Base-by-base conservation (phyloP, 2,797 vertebrate species). In the Notolabrus celidotus region DNA sequence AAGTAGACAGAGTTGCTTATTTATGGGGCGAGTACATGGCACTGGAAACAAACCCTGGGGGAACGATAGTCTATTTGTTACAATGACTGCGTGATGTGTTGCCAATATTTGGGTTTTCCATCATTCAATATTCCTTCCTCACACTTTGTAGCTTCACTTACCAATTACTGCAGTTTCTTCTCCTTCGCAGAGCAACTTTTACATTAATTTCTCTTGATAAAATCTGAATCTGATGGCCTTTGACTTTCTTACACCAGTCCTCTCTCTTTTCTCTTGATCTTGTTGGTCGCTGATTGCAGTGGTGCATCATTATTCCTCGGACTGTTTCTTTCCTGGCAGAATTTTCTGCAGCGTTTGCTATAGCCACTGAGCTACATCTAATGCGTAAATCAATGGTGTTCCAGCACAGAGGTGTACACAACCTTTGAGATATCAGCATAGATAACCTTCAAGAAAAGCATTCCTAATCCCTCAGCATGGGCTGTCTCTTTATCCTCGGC, bases 381-480 rank as follows among this genome's bases (percentile, higher is more conserved):
- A 84, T 74, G 75, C 25, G 15, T 54, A 74, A 85, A 87, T 87
- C 87, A 79, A 62, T 83, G 77, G 61, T 63, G 72, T 62, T 69
- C 65, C 58, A 71, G 72, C 63, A 69, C 67, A 61, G 64, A 79
- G 56, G 50, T 77, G 47, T 69, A 64, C 51, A 67, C 68, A 80
- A 74, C 79, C 77, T 88, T 80, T 74, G 70, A 87, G 77, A 78
- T 79, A 84, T 78, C 74, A 77, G 65, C 72, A 54, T 71, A 66
- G 80, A 88, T 89, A 87, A 86, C 83, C 84, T 84, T 89, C 77
- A 85, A 84, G 69, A 70, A 79, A 78, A 67, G 49, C 55, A 31
- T 61, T 56, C 63, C 77, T 82, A 69, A 87, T 86, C 83, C 77
- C 81, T 62, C 84, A 80, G 77, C 88, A 69, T 87, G 84, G 62